These are phyloP conservation scores for Ascaphus truei DNA, from an alignment of 2,113 vertebrate species.

Conservation along the genomic window DNA sequence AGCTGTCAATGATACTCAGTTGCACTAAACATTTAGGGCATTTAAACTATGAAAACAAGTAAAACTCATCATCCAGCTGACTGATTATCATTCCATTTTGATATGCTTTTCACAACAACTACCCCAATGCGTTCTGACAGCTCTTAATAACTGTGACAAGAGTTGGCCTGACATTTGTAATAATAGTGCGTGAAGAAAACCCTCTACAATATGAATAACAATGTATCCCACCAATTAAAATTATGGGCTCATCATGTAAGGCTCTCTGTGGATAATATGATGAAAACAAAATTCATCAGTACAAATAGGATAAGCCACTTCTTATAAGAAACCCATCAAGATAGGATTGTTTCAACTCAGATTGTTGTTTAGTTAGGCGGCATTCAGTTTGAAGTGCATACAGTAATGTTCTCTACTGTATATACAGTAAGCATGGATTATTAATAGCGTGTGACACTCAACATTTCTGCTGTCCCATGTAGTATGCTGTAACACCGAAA, in stretches of 20 bases:
- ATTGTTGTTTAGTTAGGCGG: conserved; percentile 19
- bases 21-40: neutral
- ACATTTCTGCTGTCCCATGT: too few species aligned
- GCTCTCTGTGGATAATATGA: neutral
- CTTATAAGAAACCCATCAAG: neutral
- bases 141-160: conserved; percentile 12
- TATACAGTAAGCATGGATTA: too few species aligned
- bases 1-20: conserved; percentile 2
- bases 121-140: conserved; percentile 12
- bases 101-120: conserved; percentile 11
- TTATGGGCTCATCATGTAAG: conserved; percentile 8
- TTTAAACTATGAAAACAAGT: neutral
- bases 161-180: conserved; percentile 8
- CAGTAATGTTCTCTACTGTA: too few species aligned
- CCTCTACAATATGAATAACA: conserved; percentile 3
- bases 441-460: too few species aligned
- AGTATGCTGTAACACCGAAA: too few species aligned
- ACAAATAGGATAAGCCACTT: neutral
- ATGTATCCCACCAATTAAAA: conserved; percentile 8
- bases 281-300: neutral
- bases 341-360: neutral
- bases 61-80: neutral
- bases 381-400: too few species aligned
- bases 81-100: conserved; percentile 11
- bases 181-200: conserved; percentile 5